Percentiles rank a stretch among this genome's conserved stretches.
phyloP scores from a whole-genome alignment of 2,797 vertebrate species.

The Urocyon cinereoargenteus region DNA sequence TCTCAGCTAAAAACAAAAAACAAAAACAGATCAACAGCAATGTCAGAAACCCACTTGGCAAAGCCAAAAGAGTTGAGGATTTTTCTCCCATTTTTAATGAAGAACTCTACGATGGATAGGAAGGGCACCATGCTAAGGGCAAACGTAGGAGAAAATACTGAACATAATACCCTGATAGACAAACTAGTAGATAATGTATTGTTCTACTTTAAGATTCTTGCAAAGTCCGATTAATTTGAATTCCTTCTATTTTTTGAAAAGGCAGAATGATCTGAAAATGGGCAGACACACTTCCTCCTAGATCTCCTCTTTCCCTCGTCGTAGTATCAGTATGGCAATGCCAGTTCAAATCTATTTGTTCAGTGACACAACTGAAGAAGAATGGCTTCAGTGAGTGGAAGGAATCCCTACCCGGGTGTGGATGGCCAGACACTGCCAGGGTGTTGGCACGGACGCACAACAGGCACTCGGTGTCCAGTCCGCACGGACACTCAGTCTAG shows the following conservation, averaged over 20 bases:
- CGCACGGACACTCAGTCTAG: neutral
- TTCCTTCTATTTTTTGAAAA: neutral
- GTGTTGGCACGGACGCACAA: accelerated
- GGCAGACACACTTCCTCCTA: neutral
- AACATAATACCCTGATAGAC: neutral
- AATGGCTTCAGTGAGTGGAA: neutral
- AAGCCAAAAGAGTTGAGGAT: neutral
- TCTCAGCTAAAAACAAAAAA: neutral
- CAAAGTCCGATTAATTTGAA: neutral
- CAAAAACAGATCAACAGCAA: neutral
- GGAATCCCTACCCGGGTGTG: neutral
- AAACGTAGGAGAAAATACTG: neutral
- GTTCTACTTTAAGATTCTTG: neutral
- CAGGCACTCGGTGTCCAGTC: neutral
- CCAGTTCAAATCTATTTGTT: neutral
- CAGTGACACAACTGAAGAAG: neutral
- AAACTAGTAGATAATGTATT: neutral
- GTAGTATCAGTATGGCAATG: accelerated
- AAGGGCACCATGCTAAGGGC: neutral
- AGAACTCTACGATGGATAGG: neutral
- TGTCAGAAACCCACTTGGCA: neutral
- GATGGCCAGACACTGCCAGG: accelerated
- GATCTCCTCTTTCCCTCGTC: neutral
- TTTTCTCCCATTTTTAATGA: neutral
- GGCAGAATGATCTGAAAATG: neutral